Conservation (phyloP, 1,140 invertebrate genomes). For the Lethocerus indicus region DNA sequence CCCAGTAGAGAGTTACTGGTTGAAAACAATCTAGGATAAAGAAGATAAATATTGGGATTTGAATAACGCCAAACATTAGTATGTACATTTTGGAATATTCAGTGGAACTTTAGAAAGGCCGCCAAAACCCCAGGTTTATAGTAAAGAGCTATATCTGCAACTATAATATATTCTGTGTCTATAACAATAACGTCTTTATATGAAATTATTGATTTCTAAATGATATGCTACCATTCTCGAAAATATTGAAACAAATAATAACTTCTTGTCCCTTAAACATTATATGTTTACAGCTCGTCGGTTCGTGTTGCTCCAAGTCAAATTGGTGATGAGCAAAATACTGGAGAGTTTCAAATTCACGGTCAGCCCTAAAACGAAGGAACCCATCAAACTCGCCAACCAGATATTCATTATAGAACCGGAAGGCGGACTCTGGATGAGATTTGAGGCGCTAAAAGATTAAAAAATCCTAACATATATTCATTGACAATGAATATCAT, state of each 20-base stretch:
- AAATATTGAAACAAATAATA: background rate
- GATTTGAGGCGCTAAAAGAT: too few species aligned
- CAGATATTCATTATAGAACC: too few species aligned
- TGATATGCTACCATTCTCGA: background rate
- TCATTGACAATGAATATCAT: too few species aligned
- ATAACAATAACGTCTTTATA: background rate
- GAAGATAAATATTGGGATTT: too few species aligned
- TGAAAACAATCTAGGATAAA: too few species aligned
- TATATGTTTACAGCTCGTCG: conserved; percentile 3
- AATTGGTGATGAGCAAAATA: background rate
- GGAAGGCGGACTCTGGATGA: too few species aligned
- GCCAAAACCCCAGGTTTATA: too few species aligned
- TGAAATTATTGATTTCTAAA: background rate
- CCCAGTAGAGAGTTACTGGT: too few species aligned
- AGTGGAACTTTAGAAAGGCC: too few species aligned
- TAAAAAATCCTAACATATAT: too few species aligned
- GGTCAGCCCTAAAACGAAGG: background rate
- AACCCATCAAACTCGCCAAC: background rate
- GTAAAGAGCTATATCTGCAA: background rate
- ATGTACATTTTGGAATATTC: too few species aligned
- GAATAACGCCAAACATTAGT: too few species aligned
- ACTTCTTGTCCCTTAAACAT: background rate
- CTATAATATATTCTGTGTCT: background rate
- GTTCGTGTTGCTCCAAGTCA: conserved; percentile 8
- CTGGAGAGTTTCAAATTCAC: background rate